phyloP scores from a whole-genome alignment of 2,113 vertebrate species.

The Heterochromis multidens region DNA sequence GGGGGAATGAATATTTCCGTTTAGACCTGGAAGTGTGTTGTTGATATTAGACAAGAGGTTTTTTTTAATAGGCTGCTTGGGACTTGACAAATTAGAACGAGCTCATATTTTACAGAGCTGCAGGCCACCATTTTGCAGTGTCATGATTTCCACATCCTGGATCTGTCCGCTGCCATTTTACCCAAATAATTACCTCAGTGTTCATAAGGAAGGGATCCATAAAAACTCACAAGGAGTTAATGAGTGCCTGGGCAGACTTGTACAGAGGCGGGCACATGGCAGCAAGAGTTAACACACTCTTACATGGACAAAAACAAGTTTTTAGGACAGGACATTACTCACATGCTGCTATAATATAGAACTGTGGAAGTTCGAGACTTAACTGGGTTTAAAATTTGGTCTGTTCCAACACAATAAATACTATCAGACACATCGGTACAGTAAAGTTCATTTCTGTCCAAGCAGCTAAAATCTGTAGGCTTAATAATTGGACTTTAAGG shows the following conservation, averaged over 20 bases:
- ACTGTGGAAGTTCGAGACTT: not conserved
- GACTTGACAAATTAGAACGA: constrained; percentile 5
- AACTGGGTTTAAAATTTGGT: not conserved
- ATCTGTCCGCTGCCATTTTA: not conserved
- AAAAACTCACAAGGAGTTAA: not conserved
- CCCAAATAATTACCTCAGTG: constrained; percentile 9
- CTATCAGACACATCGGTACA: not conserved
- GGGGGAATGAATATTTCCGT: not conserved
- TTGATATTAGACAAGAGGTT: not conserved
- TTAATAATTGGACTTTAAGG: not conserved
- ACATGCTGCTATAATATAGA: not conserved
- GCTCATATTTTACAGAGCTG: not conserved
- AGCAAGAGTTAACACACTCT: not conserved
- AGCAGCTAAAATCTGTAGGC: not conserved
- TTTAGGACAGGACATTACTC: not conserved
- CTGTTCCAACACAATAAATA: too few species aligned
- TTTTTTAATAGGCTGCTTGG: constrained; percentile 3
- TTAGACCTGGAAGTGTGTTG: not conserved
- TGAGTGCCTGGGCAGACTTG: not conserved
- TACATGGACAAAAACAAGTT: not conserved
- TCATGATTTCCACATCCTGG: constrained; percentile 36
- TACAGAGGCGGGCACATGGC: not conserved
- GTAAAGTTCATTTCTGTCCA: not conserved
- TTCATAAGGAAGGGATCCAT: not conserved
- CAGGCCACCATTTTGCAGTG: not conserved